Evolutionary conservation across 2,113 vertebrate genomes (phyloP).

Genomic region (Myotis lucifugus): DNA sequence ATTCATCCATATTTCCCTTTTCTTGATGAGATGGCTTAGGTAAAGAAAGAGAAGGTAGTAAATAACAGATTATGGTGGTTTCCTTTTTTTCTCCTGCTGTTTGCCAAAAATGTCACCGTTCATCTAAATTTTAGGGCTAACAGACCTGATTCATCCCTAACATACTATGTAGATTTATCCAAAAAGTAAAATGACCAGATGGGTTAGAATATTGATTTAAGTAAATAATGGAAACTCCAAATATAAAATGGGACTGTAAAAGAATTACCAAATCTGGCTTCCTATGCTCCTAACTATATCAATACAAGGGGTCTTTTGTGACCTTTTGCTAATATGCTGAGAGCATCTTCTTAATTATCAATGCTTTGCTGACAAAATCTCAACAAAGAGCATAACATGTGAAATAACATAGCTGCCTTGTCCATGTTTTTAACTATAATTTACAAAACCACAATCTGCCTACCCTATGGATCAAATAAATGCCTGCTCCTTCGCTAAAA

Average conservation of each 20-base stretch:
- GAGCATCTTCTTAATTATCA: constrained; percentile 2
- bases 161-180: background rate
- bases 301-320: background rate
- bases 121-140: constrained; percentile 30
- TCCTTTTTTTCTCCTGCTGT: background rate
- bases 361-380: constrained; percentile 28
- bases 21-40: background rate
- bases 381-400: background rate
- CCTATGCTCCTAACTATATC: background rate
- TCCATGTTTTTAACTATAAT: background rate
- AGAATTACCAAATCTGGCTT: background rate
- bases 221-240: background rate
- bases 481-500: background rate
- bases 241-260: constrained; percentile 20
- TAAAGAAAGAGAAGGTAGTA: constrained; percentile 36
- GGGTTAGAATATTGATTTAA: background rate
- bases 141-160: background rate
- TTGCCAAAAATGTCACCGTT: constrained; percentile 16
- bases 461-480: background rate
- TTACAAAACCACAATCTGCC: background rate
- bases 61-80: background rate
- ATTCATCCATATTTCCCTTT: background rate
- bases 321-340: background rate
- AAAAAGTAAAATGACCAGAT: constrained; percentile 5
- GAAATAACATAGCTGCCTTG: constrained; percentile 25